Base-by-base conservation (phyloP, 1,140 invertebrate genomes). In the Drosophila ogumai region DNA sequence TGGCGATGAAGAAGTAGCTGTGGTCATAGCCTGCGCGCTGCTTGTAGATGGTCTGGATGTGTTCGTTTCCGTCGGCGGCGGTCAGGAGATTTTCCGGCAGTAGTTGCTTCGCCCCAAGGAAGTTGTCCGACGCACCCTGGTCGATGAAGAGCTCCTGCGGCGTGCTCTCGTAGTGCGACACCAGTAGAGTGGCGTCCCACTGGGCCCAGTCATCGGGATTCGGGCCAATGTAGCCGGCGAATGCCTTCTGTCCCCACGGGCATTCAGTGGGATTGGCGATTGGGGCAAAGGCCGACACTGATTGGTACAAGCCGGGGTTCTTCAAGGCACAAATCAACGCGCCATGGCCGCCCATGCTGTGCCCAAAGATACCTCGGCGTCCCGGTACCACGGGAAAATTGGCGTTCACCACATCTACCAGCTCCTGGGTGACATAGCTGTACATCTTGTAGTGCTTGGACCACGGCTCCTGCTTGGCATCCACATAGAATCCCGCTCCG, bases 291-390 rank as follows among this genome's bases (percentile, higher is more conserved):
- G 98, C 98, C 66, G 98, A 99, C 0, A 99, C 98, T 41, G 96
- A 96, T 78, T 95, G 95, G 93, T 98, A 99, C 65, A 96, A 93
- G 6, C 96, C 96, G 25, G 98, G 98, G 93, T 98, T 99, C 92
- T 98, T 98, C 22, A 99, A 93, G 17, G 96, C 96, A 93, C 97
- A 97, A 36, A 98, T 96, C 25, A 99, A 93, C 31, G 99, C 99
- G 31, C 99, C 99, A 94, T 99, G 98, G 58, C 99, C 98, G 57
- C 98, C 98, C 98, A 99, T 99, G 91, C 98, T 97, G 82, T 98
- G 97, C 1, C 97, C 97, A 95, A 96, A 97, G 75, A 98, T 97
- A 7, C 96, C 96, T 78, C 96, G 94, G 79, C 94, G 94, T 6
- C 94, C 94, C 19, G 94, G 88, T 34, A 95, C 86, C 74, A 94